Evolutionary conservation across 2,113 vertebrate genomes (phyloP), one percentile per base, ranked within the genome.

Genomic region (Cettia cetti): DNA sequence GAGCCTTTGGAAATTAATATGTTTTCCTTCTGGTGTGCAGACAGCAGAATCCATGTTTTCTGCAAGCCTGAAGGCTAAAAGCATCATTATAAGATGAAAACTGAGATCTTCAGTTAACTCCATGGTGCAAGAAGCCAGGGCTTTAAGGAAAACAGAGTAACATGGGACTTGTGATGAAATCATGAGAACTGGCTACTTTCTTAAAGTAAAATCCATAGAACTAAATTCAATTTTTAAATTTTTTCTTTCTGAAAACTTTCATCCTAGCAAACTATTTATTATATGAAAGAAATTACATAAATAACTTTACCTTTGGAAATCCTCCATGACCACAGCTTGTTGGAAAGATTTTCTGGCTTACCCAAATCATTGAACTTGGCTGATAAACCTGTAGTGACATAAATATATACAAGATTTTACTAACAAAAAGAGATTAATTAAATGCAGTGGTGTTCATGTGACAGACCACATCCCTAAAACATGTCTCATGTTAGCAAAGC

Each of bases 261-360:
- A 72, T 71, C 31, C 94, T 45, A 82, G 37, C 23, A 65, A 91
- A 69, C 15, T 65, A 6, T 56, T 68, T 64, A 50, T 68, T 64
- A 50, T 31, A 72, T 33, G 20, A 85, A 84, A 87, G 21, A 54
- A 92, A 90, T 50, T 26, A 63, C 19, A 37, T 23, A 89, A 80
- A 49, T 69, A 69, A 87, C 75, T 61, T 98, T 98, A 98, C 98
- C 98, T 98, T 94, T 75, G 95, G 96, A 97, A 98, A 97, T 85
- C 96, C 97, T 96, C 98, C 98, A 95, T 98, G 96, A 92, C 94
- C 97, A 91, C 19, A 47, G 87, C 93, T 96, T 92, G 92, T 86
- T 95, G 98, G 97, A 96, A 97, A 97, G 95, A 89, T 91, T 85
- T 97, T 97, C 94, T 96, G 97, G 93, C 42, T 97, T 83, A 92